Conservation (phyloP, 2,113 vertebrate genomes). For the Ailurus styani region DNA sequence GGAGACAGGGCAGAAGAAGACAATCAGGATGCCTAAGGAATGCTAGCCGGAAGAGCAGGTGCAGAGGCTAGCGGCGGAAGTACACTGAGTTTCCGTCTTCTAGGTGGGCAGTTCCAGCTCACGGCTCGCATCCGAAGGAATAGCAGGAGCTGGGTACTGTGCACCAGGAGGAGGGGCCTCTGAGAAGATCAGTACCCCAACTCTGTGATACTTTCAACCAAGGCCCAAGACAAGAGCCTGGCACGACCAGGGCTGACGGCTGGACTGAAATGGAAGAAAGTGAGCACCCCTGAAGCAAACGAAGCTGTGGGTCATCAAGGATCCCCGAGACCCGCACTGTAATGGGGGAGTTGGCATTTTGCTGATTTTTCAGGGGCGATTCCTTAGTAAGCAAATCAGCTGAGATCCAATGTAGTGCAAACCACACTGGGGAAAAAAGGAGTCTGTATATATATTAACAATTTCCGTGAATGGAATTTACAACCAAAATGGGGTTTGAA, state of each 20-base stretch:
- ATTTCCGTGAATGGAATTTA: neutral
- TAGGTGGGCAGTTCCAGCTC: conserved; percentile 10
- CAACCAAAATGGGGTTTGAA: neutral
- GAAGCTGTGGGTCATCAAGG: neutral
- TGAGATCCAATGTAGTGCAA: neutral
- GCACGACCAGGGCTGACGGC: neutral
- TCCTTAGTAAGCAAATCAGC: conserved; percentile 2
- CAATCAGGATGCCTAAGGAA: conserved; percentile 1
- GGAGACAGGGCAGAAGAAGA: neutral
- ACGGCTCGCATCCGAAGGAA: conserved; percentile 18
- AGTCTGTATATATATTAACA: neutral
- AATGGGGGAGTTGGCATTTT: conserved; percentile 21
- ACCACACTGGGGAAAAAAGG: neutral
- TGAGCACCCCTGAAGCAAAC: neutral
- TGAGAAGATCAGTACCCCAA: neutral
- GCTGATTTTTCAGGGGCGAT: neutral
- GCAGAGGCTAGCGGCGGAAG: neutral
- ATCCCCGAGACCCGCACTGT: neutral
- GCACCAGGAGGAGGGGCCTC: conserved; percentile 2
- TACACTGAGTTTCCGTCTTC: neutral
- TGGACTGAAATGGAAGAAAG: neutral
- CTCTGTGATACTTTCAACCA: neutral
- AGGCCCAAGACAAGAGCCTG: neutral
- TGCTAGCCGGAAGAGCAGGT: conserved; percentile 13
- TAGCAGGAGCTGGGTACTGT: conserved; percentile 22